Base-by-base conservation (phyloP, 2,797 vertebrate species). In the Notolepis coatsorum region DNA sequence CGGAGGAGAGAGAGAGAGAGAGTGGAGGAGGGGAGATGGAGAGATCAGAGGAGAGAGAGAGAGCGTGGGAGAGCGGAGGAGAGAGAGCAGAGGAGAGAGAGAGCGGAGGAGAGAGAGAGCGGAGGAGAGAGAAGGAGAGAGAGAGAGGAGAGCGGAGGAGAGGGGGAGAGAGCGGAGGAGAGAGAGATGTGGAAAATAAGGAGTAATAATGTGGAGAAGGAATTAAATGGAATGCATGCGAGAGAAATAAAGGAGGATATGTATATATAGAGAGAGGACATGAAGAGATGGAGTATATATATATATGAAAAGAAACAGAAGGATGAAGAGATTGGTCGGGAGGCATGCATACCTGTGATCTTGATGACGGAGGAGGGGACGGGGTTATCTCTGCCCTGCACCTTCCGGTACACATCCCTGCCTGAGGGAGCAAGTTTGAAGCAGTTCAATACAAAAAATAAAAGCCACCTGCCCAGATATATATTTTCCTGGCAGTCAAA, bases 331-430 rank as follows among this genome's bases (percentile, higher is more conserved):
- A n/a, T n/a, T n/a, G n/a, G n/a, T n/a, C n/a, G n/a, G n/a, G 38
- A 17, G 6, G 39, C 4, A 55, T 17, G 0, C 73, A 77, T 94
- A 98, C 97, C 96, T 96, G 92, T 65, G 57, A 98, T 86, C 91
- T 71, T 92, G 93, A 97, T 70, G 84, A 97, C 59, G 55, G 91
- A 66, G 25, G 91, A 91, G 61, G 92, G 92, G 68, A 91, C 55
- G 6, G 90, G 93, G 67, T 89, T 93, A 24, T 97, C 96, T 90
- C 95, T 93, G 82, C 93, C 84, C 64, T 97, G 96, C 72, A 99
- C 93, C 80, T 96, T 99, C 89, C 97, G 94, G 94, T 96, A 95
- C 89, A 98, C 48, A 73, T 96, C 93, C 74, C 81, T 92, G 69
- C 95, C 97, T 99, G 85, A 75, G 91, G 61, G 83, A 60, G 73